Conservation (phyloP, 2,797 vertebrate genomes). For the Orientallactaga sibirica region DNA sequence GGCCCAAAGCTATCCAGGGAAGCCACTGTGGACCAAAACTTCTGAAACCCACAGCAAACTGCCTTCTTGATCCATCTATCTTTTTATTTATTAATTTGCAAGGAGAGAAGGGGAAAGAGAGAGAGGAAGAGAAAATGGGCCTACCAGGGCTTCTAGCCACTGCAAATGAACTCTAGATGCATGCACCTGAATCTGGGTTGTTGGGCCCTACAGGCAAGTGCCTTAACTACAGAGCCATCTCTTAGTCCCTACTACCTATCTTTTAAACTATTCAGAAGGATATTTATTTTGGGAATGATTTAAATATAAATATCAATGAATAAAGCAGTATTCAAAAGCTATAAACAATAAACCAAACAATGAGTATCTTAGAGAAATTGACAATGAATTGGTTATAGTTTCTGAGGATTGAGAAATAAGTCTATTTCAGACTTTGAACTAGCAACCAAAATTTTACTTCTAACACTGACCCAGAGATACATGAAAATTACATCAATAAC, state of each 20-base stretch:
- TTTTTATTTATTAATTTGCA: not conserved
- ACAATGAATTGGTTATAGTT: conserved; percentile 10
- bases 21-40: too few relatives aligned
- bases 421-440: not conserved
- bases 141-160: too few relatives aligned
- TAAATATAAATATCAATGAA: conserved; percentile 58
- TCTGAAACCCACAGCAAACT: not conserved
- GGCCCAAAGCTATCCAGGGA: too few relatives aligned
- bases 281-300: conserved; percentile 13
- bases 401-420: not conserved
- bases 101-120: too few relatives aligned
- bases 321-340: not conserved
- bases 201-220: too few relatives aligned
- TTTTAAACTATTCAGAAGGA: not conserved
- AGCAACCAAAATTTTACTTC: not conserved
- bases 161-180: too few relatives aligned
- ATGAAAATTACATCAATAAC: not conserved
- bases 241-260: too few relatives aligned
- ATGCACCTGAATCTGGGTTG: too few relatives aligned
- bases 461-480: not conserved
- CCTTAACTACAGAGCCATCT: too few relatives aligned
- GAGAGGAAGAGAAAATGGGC: too few relatives aligned
- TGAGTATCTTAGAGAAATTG: not conserved
- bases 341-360: conserved; percentile 1
- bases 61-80: not conserved